Conservation (phyloP, 1,140 invertebrate genomes). For the Zaprionus gabonicus region DNA sequence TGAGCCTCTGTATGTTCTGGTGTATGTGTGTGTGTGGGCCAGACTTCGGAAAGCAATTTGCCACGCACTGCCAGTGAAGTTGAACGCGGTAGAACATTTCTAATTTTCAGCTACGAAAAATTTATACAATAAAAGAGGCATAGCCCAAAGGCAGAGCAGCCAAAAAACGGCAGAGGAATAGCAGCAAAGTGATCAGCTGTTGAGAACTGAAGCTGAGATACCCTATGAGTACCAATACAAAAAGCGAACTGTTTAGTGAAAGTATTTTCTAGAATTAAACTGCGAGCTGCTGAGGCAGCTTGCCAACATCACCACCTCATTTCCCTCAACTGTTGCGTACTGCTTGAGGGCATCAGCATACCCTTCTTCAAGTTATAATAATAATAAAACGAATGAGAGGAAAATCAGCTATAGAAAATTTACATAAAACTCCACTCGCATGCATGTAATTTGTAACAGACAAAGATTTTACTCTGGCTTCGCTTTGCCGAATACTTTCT, state of each 20-base stretch:
- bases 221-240: background rate
- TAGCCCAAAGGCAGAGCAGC: conserved; percentile 39
- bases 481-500: conserved; percentile 15
- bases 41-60: conserved; percentile 82
- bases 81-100: conserved; percentile 80
- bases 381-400: conserved; percentile 16
- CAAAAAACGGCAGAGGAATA: conserved; percentile 18
- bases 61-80: conserved; percentile 82
- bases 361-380: background rate
- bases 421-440: conserved; percentile 57
- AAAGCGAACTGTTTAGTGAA: background rate
- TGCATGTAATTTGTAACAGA: conserved; percentile 59
- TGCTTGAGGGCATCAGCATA: background rate
- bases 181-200: conserved; percentile 10
- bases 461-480: conserved; percentile 61
- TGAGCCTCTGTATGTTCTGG: conserved; percentile 7
- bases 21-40: conserved; percentile 33
- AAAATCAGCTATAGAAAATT: conserved; percentile 40
- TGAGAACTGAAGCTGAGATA: background rate
- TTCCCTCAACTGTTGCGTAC: background rate
- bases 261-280: too few species aligned
- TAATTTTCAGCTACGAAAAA: conserved; percentile 82
- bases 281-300: background rate
- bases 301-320: too few species aligned
- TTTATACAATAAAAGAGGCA: conserved; percentile 73